A percentile compares a stretch with the other conserved stretches of the same genome.
Conservation (phyloP, 1,140 invertebrate species). For the Pseudomyrmex pallidus region DNA sequence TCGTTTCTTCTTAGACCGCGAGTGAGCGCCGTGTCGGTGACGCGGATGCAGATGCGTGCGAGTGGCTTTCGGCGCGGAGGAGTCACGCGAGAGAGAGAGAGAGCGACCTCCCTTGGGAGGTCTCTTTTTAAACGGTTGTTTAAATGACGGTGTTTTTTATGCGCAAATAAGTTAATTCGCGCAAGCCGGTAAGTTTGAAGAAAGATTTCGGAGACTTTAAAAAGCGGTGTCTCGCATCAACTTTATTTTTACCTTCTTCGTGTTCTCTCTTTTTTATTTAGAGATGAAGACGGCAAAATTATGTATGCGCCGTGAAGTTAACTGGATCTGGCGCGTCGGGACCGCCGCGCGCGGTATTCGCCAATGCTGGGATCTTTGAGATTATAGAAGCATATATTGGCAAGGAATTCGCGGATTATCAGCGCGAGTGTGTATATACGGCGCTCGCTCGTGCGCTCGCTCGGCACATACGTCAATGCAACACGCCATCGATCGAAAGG, state of each 20-base stretch:
- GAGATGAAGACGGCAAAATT: background rate
- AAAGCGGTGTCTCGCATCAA: background rate
- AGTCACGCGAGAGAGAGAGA: background rate
- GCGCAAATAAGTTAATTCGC: slow-evolving; percentile 28
- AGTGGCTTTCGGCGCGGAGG: slow-evolving; percentile 40
- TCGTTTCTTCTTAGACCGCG: slow-evolving; percentile 66
- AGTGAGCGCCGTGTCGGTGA: slow-evolving; percentile 13
- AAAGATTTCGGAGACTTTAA: slow-evolving; percentile 15
- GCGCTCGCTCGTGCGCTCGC: slow-evolving; percentile 11
- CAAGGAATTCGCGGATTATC: slow-evolving; percentile 61
- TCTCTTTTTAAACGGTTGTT: background rate
- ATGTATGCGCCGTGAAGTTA: background rate
- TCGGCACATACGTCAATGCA: slow-evolving; percentile 60
- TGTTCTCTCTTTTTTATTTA: slow-evolving; percentile 14
- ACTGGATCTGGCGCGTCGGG: background rate
- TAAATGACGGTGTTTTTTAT: slow-evolving; percentile 38
- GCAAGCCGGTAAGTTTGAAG: slow-evolving; percentile 1
- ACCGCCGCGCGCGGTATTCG: slow-evolving; percentile 17
- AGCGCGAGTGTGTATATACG: slow-evolving; percentile 8
- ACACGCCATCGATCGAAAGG: slow-evolving; percentile 68
- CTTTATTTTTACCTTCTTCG: background rate
- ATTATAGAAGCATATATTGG: slow-evolving; percentile 61
- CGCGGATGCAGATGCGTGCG: slow-evolving; percentile 56
- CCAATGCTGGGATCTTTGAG: slow-evolving; percentile 47
- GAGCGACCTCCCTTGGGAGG: background rate